A percentile compares a stretch with the other conserved stretches of the same genome.
Conservation (phyloP, 2,797 vertebrate species). For the Sparus aurata region DNA sequence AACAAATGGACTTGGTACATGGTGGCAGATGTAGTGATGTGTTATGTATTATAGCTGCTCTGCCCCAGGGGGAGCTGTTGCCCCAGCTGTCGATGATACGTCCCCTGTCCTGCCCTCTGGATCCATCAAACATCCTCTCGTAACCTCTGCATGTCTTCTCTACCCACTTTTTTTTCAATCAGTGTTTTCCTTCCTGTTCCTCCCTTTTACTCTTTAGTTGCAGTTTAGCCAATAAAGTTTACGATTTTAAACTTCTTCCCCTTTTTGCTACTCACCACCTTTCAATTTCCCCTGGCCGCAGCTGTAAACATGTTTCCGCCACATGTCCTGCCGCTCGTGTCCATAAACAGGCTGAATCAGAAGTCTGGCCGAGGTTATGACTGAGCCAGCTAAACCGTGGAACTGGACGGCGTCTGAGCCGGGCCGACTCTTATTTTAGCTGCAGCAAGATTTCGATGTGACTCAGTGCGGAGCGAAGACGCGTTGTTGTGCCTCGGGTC, state of each 20-base stretch:
- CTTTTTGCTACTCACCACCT: neutral
- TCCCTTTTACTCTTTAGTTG: neutral
- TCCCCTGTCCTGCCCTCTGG: conserved; percentile 25
- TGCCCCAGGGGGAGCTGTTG: conserved; percentile 83
- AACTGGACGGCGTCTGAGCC: conserved; percentile 34
- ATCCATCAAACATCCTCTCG: conserved; percentile 26
- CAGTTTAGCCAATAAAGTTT: neutral
- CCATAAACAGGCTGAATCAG: conserved; percentile 57
- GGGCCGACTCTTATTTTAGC: conserved; percentile 23
- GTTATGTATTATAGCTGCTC: conserved; percentile 53
- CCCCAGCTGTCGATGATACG: conserved; percentile 61
- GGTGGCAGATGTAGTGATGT: neutral
- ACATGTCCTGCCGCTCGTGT: conserved; percentile 61
- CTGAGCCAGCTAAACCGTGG: conserved; percentile 47
- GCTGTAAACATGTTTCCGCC: conserved; percentile 68
- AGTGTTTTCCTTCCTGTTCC: neutral
- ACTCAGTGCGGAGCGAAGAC: conserved; percentile 23
- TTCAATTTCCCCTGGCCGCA: conserved; percentile 34
- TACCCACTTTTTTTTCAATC: neutral
- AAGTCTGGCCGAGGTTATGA: conserved; percentile 64
- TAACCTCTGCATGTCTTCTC: conserved; percentile 9
- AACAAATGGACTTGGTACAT: neutral
- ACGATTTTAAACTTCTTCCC: neutral
- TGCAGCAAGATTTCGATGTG: conserved; percentile 25
- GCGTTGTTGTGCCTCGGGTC: conserved; percentile 1